phyloP scores from a whole-genome alignment of 2,113 vertebrate species.

The Gracilinanus agilis region DNA sequence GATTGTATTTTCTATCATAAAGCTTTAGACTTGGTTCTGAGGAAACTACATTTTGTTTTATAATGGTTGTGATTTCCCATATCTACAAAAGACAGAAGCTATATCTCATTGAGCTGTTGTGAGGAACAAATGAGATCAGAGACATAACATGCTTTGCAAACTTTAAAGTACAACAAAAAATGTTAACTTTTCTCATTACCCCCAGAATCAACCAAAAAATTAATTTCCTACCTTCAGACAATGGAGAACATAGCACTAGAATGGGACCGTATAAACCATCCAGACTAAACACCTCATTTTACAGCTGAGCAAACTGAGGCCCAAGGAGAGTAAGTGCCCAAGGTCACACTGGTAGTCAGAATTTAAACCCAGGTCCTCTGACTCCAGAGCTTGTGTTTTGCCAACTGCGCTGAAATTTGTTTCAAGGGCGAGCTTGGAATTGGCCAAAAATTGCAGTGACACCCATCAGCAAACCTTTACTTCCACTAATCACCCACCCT shows the following conservation, averaged over 20 bases:
- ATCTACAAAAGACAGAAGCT: background rate
- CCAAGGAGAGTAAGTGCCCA: background rate
- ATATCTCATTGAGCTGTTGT: background rate
- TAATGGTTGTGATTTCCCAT: background rate
- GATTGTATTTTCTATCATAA: background rate
- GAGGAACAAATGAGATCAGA: background rate
- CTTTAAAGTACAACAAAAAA: background rate
- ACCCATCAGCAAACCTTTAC: background rate
- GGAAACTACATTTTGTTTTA: conserved; percentile 37
- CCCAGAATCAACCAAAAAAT: background rate
- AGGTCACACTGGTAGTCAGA: background rate
- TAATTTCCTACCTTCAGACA: background rate
- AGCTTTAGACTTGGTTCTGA: background rate
- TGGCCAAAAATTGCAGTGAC: background rate
- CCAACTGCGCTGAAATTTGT: background rate
- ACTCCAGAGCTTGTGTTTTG: background rate
- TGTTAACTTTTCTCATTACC: background rate
- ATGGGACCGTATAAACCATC: background rate
- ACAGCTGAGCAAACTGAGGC: background rate
- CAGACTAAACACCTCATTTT: background rate
- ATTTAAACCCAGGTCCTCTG: background rate
- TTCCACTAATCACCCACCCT: background rate
- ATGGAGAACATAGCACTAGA: background rate
- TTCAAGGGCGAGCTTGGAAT: background rate
- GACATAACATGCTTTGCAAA: background rate